These are phyloP conservation scores for Carposina sasakii DNA, from an alignment of 1,140 invertebrate species.

Conservation along the genomic window DNA sequence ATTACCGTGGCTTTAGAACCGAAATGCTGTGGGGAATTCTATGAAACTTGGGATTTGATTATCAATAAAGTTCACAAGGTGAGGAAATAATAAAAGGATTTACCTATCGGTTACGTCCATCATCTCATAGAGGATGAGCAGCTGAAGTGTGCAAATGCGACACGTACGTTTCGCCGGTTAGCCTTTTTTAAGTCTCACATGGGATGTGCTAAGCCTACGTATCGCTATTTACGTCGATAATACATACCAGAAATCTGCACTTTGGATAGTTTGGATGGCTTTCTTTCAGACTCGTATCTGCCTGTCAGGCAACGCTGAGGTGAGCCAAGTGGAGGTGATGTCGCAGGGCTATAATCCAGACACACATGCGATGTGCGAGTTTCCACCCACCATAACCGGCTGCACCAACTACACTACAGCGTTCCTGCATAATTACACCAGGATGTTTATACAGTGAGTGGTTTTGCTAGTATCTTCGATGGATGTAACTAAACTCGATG, in stretches of 20 bases:
- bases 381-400: conserved; percentile 55
- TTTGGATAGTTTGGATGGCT: too few relatives aligned
- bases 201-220: too few relatives aligned
- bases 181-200: not conserved
- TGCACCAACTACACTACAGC: conserved; percentile 53
- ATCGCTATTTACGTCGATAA: too few relatives aligned
- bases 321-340: conserved; percentile 51
- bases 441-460: conserved; percentile 58
- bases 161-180: too few relatives aligned
- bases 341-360: conserved; percentile 52
- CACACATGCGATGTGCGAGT: conserved; percentile 52
- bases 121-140: not conserved
- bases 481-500: too few relatives aligned
- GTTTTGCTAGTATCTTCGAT: too few relatives aligned
- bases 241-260: too few relatives aligned
- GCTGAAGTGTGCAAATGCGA: too few relatives aligned
- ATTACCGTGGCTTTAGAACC: conserved; percentile 60
- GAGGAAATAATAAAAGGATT: conserved; percentile 10
- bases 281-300: conserved; percentile 45
- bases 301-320: conserved; percentile 49
- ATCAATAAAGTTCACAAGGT: conserved; percentile 57
- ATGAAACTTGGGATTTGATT: conserved; percentile 55
- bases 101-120: not conserved
- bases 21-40: conserved; percentile 48
- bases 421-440: conserved; percentile 54